Evolutionary conservation across 1,140 invertebrate genomes (phyloP), one percentile per base, ranked within the genome.

Genomic region (Brachionus rubens): DNA sequence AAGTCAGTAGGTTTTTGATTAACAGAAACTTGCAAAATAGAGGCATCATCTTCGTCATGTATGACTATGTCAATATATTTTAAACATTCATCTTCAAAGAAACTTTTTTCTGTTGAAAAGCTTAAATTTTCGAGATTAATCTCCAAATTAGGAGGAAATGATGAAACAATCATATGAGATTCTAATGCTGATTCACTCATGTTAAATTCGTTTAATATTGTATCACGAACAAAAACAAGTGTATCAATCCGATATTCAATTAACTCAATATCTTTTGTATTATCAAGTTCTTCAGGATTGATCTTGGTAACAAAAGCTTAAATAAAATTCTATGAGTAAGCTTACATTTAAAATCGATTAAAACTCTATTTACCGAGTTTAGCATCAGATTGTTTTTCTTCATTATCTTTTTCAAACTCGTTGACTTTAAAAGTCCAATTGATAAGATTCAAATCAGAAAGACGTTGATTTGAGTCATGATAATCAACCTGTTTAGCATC

Each of bases 241-340:
- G 36, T 16, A 12, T 59, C 54, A 36, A 59, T 59, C 9, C 54
- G 54, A 59, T 59, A 59, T 40, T 59, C 54, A 16, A 59, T 59
- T 16, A 59, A 0, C 19, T 59, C 54, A 59, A 36, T 36, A 59
- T 59, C 54, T 59, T 28, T 59, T 36, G 30, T 16, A 7, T 59
- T 30, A 21, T 59, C 30, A 12, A 59, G 12, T 16, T 59, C 54
- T 33, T 33, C 26, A 3, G n/a, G n/a, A n/a, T n/a, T n/a, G n/a
- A n/a, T n/a, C n/a, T n/a, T n/a, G n/a, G n/a, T n/a, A n/a, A n/a
- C n/a, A n/a, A n/a, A n/a, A n/a, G n/a, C n/a, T n/a, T n/a, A n/a
- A n/a, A n/a, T n/a, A n/a, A n/a, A n/a, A n/a, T n/a, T n/a, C n/a
- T n/a, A n/a, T n/a, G n/a, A n/a, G n/a, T n/a, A n/a, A n/a, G n/a